Evolutionary conservation across 2,797 vertebrate genomes (phyloP), one percentile per base, ranked within the genome.

Genomic region (Cyclura pinguis): DNA sequence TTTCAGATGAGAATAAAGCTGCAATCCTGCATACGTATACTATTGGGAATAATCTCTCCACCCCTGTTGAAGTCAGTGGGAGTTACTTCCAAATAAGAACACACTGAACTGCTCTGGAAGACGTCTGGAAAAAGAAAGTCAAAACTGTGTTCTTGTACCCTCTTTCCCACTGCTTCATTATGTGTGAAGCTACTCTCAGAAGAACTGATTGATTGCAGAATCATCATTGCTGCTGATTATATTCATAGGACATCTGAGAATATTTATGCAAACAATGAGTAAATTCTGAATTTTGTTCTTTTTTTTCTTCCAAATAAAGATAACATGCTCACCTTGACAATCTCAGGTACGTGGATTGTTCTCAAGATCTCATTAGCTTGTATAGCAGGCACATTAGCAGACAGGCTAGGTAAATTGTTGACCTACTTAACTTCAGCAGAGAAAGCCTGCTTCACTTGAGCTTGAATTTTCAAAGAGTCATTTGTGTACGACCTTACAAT

Each of bases 341-440:
- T 94, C 92, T 96, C 91, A 90, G 91, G 94, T 95, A 96, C 96
- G 95, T 94, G 93, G 95, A 94, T 96, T 92, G 92, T 95, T 96
- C 95, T 95, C 93, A 95, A 96, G 92, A 94, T 96, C 94, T 97
- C 96, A 97, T 97, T 97, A 95, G 90, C 80, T 93, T 94, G 91
- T 91, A 91, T 86, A 13, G 89, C 52, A 86, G 94, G 92, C 90
- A 96, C 93, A 95, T 93, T 94, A 93, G 90, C 93, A 92, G 94
- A 95, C 92, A 94, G 93, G 89, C 90, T 83, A 94, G 93, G 94
- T 93, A 91, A 95, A 95, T 94, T 93, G 94, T 94, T 96, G 96
- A 95, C 95, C 95, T 96, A 94, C 92, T 97, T 96, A 92, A 96
- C 95, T 95, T 94, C 91, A 93, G 59, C 92, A 91, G 92, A 94